A percentile compares a stretch with the other conserved stretches of the same genome.
Conservation (phyloP, 2,888 invertebrate genomes). For the Xanthia icteritia region DNA sequence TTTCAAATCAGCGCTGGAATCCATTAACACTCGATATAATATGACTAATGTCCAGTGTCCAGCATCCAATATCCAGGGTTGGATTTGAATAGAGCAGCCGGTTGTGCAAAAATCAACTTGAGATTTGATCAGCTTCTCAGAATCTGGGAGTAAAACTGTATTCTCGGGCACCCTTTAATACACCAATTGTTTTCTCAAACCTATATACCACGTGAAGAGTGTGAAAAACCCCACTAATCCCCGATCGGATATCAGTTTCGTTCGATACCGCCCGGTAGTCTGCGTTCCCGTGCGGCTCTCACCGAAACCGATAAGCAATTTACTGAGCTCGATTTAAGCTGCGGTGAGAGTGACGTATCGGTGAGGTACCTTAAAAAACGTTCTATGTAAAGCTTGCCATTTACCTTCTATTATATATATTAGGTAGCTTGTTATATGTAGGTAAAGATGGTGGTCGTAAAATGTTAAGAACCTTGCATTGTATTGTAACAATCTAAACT, state of each 20-base stretch:
- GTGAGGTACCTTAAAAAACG: conserved; percentile 16
- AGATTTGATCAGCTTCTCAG: neutral
- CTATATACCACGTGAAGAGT: neutral
- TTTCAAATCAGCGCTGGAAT: neutral
- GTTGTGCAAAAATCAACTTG: no score
- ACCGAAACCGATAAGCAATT: conserved; percentile 50
- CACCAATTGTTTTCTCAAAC: neutral
- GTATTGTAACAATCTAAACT: neutral
- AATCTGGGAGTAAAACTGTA: neutral
- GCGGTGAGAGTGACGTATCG: conserved; percentile 27
- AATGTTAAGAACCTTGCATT: neutral
- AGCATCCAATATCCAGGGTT: no score
- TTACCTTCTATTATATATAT: conserved; percentile 5
- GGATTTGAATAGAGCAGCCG: neutral
- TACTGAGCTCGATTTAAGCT: conserved; percentile 32
- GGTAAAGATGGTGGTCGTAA: neutral
- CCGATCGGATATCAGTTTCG: conserved; percentile 3
- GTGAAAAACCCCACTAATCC: neutral
- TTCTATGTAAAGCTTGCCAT: conserved; percentile 10
- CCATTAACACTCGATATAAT: neutral
- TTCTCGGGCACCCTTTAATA: neutral
- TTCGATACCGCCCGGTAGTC: conserved; percentile 15
- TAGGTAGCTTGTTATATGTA: neutral
- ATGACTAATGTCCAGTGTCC: no score
- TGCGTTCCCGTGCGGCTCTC: neutral